These are phyloP conservation scores for Tiliacea citrago DNA, from an alignment of 2,888 invertebrate genomes.

Conservation along the genomic window DNA sequence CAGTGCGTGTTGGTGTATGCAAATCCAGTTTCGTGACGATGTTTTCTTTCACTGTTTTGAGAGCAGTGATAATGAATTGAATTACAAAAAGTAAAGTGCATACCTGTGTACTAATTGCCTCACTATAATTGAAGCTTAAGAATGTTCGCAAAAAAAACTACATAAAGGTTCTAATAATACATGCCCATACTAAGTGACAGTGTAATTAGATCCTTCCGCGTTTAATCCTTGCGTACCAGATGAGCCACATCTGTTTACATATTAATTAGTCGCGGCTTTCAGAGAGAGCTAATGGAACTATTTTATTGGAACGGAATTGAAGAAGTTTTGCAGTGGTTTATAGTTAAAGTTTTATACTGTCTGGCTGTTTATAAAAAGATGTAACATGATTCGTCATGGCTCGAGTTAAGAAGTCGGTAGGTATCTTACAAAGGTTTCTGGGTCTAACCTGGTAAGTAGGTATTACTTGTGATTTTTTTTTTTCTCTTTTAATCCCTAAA, in stretches of 20 bases:
- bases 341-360: neutral
- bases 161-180: neutral
- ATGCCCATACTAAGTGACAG: neutral
- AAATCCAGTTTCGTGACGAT: neutral
- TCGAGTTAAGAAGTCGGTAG: neutral
- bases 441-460: neutral
- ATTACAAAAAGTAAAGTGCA: neutral
- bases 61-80: neutral
- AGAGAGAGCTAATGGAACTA: slow-evolving; percentile 23
- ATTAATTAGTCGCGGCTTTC: slow-evolving; percentile 53
- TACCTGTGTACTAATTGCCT: neutral
- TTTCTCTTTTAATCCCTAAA: neutral
- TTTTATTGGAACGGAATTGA: slow-evolving; percentile 10
- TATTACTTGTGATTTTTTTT: neutral
- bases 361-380: neutral
- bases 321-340: neutral
- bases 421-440: neutral
- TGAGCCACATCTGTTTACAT: slow-evolving; percentile 49
- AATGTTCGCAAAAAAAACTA: neutral
- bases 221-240: slow-evolving; percentile 17
- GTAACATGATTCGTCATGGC: neutral
- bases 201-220: neutral
- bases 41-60: neutral
- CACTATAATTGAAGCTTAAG: neutral
- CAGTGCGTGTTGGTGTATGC: no score